Percentiles rank a stretch among this genome's conserved stretches.
phyloP scores from a whole-genome alignment of 1,140 invertebrate species.

The Pseudoatta argentina region DNA sequence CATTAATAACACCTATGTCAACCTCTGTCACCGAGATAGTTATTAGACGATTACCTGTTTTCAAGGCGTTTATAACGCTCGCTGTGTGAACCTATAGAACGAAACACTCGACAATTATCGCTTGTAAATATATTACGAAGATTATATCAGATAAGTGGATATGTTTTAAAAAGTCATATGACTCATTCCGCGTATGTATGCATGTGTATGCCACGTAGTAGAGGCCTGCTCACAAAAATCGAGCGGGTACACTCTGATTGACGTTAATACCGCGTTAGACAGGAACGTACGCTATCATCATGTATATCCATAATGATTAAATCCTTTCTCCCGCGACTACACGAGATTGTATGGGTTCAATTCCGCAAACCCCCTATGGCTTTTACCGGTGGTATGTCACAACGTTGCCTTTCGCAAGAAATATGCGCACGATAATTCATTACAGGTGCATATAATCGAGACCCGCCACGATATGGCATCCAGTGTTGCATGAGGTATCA shows the following conservation, averaged over 20 bases:
- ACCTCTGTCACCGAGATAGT: neutral
- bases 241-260: conserved; percentile 17
- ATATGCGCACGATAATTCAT: conserved; percentile 45
- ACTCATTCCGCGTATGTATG: neutral
- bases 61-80: neutral
- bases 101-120: conserved; percentile 4
- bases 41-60: neutral
- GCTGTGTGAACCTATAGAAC: neutral
- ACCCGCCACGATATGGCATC: too few relatives aligned
- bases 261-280: conserved; percentile 37
- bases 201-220: neutral
- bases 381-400: conserved; percentile 38
- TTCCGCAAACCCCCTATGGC: conserved; percentile 39
- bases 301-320: conserved; percentile 44
- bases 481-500: too few relatives aligned
- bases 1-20: neutral
- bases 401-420: conserved; percentile 37
- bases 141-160: neutral
- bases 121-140: conserved; percentile 21
- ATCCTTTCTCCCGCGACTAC: conserved; percentile 48
- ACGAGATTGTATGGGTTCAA: neutral
- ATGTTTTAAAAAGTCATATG: conserved; percentile 14
- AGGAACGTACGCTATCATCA: conserved; percentile 30
- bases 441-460: conserved; percentile 31
- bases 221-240: conserved; percentile 7